Evolutionary conservation across 2,888 invertebrate species (phyloP).

Genomic region (Mythimna vitellina): DNA sequence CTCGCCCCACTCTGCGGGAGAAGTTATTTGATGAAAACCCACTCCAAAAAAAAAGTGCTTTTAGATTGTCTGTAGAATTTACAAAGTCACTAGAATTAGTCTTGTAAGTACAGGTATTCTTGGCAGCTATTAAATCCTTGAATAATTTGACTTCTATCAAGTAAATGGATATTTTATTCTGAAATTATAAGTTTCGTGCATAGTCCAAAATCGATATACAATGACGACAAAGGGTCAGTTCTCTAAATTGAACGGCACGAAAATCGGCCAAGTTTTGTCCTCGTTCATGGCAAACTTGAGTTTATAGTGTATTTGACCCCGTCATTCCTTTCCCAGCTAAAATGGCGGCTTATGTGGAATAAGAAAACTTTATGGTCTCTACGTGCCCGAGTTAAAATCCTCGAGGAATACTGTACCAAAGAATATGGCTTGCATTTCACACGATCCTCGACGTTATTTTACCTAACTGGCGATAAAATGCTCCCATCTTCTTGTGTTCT

Average conservation of each 20-base stretch:
- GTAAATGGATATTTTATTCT: background rate
- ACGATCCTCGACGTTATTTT: constrained; percentile 27
- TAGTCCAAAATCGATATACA: background rate
- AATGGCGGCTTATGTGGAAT: constrained; percentile 45
- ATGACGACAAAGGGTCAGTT: constrained; percentile 4
- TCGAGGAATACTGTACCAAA: constrained; percentile 22
- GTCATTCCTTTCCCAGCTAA: constrained; percentile 3
- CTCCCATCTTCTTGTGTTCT: constrained; percentile 4
- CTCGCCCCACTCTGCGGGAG: too few species aligned
- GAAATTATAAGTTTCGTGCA: background rate
- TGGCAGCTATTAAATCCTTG: too few species aligned
- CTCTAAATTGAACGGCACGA: constrained; percentile 1
- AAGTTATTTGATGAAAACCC: too few species aligned
- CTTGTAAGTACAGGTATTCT: too few species aligned
- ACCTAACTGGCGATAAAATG: constrained; percentile 33
- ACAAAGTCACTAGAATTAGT: background rate
- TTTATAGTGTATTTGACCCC: constrained; percentile 27
- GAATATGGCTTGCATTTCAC: constrained; percentile 31
- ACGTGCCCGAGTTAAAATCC: constrained; percentile 55
- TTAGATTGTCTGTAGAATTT: too few species aligned
- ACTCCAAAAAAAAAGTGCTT: too few species aligned
- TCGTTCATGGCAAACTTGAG: constrained; percentile 10
- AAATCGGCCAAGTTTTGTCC: constrained; percentile 2
- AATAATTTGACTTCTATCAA: too few species aligned
- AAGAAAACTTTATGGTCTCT: constrained; percentile 50